phyloP scores from a whole-genome alignment of 1,140 invertebrate species.

The Caenorhabditis tropicalis region DNA sequence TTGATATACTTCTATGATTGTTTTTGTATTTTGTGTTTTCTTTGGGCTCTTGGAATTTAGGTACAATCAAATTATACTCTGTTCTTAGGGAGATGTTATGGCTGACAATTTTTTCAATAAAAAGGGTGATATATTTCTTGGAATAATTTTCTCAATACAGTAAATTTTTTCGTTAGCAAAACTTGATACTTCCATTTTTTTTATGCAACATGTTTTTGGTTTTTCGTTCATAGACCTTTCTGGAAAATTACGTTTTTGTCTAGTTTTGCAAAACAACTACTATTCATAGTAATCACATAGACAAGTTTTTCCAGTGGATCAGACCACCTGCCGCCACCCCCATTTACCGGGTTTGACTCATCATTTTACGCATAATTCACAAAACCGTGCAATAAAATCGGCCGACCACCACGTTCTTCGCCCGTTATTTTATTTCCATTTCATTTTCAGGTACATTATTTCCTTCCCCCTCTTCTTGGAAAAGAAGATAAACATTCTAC shows the following conservation, averaged over 20 bases:
- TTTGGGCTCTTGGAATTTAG: background rate
- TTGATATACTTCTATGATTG: background rate
- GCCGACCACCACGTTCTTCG: background rate
- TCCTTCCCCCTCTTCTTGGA: background rate
- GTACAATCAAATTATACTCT: no score
- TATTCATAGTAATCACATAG: background rate
- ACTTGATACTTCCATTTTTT: no score
- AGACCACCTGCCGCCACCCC: background rate
- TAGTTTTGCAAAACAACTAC: no score
- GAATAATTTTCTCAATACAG: no score
- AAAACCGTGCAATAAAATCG: conserved; percentile 37
- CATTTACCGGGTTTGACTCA: conserved; percentile 5
- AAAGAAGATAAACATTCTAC: background rate
- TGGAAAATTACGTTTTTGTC: no score
- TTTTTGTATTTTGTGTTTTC: background rate
- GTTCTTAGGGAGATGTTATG: no score
- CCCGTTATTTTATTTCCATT: background rate
- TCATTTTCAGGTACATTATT: background rate
- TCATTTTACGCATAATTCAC: conserved; percentile 32
- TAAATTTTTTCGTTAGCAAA: no score
- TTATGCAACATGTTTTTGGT: background rate
- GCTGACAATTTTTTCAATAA: no score
- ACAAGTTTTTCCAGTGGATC: conserved; percentile 19
- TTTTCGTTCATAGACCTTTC: no score
- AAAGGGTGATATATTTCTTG: no score